Conservation (phyloP, 2,888 invertebrate species). For the Leucozona laternaria region DNA sequence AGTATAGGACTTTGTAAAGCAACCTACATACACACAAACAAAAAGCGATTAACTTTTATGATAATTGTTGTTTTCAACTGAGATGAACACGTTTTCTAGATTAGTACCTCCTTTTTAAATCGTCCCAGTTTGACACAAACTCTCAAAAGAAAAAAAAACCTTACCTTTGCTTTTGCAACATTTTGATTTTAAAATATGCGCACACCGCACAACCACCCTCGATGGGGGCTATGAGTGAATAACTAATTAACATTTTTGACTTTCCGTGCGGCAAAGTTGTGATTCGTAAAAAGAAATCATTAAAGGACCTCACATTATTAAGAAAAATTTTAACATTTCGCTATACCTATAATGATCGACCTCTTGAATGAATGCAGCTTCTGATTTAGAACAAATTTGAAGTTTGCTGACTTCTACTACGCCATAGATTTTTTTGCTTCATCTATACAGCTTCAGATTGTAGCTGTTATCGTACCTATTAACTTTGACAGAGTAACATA, state of each 20-base stretch:
- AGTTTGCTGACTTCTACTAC: too few relatives aligned
- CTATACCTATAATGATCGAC: too few relatives aligned
- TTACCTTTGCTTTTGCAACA: neutral
- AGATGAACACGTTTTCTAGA: neutral
- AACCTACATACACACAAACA: neutral
- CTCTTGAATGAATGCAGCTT: too few relatives aligned
- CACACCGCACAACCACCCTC: neutral
- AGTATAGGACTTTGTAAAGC: neutral
- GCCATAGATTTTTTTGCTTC: too few relatives aligned
- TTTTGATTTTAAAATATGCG: neutral
- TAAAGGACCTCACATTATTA: too few relatives aligned
- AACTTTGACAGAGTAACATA: too few relatives aligned
- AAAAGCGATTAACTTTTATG: neutral
- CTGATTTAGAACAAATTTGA: too few relatives aligned
- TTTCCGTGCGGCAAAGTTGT: neutral
- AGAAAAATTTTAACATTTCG: too few relatives aligned
- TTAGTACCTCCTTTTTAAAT: neutral
- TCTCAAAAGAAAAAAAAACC: neutral
- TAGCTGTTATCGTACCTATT: too few relatives aligned
- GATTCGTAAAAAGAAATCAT: too few relatives aligned
- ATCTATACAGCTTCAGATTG: too few relatives aligned
- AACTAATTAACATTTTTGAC: neutral
- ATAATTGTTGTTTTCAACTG: slow-evolving; percentile 15
- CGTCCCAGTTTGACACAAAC: neutral
- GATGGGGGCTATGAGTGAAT: neutral